A percentile compares a stretch with the other conserved stretches of the same genome.
phyloP scores from a whole-genome alignment of 1,140 invertebrate species.

The Brachionus angularis region DNA sequence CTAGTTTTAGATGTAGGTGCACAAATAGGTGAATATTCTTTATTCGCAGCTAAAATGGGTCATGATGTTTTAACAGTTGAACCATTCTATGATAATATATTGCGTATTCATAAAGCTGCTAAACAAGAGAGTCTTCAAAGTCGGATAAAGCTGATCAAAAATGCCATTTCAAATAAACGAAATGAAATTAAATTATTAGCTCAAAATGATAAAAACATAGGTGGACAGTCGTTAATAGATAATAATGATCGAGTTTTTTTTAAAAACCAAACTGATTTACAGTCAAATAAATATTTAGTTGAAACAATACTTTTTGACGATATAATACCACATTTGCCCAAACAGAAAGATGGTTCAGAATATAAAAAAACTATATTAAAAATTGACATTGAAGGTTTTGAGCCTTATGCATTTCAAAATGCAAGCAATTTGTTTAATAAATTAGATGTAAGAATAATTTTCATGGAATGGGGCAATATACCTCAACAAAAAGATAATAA shows the following conservation, averaged over 20 bases:
- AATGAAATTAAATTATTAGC: background rate
- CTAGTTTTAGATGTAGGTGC: conserved; percentile 1
- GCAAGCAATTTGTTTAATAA: background rate
- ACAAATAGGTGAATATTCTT: conserved; percentile 3
- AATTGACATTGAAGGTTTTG: conserved; percentile 16
- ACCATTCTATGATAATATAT: background rate
- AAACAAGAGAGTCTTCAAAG: background rate
- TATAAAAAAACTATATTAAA: background rate
- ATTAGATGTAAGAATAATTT: background rate
- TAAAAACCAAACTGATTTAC: background rate
- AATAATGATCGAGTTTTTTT: background rate
- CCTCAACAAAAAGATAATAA: background rate
- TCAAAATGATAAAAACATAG: background rate
- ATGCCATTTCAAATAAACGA: conserved; percentile 3
- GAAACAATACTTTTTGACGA: background rate
- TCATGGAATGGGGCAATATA: background rate
- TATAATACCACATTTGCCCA: background rate
- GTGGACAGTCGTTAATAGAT: background rate
- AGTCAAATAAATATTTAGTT: background rate
- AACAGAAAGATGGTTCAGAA: background rate
- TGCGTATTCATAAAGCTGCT: conserved; percentile 11
- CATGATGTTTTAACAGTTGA: background rate
- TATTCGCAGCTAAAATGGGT: background rate
- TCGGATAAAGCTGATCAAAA: background rate
- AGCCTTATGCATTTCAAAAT: background rate